These are phyloP conservation scores for Synanthedon tipuliformis DNA, from an alignment of 2,888 invertebrate species.

Conservation along the genomic window DNA sequence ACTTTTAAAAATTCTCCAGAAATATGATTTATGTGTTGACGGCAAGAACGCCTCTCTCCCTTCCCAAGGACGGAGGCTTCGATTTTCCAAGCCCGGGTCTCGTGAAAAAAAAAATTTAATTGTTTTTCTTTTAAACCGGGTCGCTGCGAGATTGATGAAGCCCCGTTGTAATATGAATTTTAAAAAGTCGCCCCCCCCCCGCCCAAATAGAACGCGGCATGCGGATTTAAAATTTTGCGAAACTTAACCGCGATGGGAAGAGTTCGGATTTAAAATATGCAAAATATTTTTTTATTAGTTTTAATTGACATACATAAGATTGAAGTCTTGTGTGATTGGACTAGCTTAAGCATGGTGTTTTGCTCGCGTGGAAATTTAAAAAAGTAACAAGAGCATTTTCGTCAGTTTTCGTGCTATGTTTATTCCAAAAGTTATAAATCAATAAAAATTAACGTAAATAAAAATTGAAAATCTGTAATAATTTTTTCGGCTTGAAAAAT, in stretches of 20 bases:
- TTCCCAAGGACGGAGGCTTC: constrained; percentile 62
- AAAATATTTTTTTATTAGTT: not conserved
- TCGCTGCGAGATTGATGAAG: constrained; percentile 11
- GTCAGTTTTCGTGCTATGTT: too few species aligned
- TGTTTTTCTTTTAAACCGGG: constrained; percentile 17
- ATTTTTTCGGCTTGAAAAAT: too few species aligned
- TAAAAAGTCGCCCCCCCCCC: constrained; percentile 1
- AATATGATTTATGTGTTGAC: constrained; percentile 72
- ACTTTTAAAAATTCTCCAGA: constrained; percentile 71
- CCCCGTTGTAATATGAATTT: constrained; percentile 5
- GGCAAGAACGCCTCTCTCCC: constrained; percentile 55
- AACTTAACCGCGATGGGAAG: not conserved
- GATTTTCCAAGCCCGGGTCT: constrained; percentile 65
- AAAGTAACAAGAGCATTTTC: too few species aligned
- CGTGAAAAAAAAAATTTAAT: constrained; percentile 10
- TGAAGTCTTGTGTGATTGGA: too few species aligned
- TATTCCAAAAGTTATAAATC: too few species aligned
- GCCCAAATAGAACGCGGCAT: not conserved
- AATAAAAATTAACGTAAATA: too few species aligned
- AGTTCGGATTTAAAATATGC: not conserved
- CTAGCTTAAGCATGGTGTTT: too few species aligned
- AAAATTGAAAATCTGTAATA: too few species aligned
- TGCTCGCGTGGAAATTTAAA: too few species aligned
- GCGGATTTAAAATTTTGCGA: not conserved
- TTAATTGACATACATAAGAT: not conserved